Evolutionary conservation across 2,113 vertebrate species (phyloP).

Genomic region (Thamnaconus septentrionalis): DNA sequence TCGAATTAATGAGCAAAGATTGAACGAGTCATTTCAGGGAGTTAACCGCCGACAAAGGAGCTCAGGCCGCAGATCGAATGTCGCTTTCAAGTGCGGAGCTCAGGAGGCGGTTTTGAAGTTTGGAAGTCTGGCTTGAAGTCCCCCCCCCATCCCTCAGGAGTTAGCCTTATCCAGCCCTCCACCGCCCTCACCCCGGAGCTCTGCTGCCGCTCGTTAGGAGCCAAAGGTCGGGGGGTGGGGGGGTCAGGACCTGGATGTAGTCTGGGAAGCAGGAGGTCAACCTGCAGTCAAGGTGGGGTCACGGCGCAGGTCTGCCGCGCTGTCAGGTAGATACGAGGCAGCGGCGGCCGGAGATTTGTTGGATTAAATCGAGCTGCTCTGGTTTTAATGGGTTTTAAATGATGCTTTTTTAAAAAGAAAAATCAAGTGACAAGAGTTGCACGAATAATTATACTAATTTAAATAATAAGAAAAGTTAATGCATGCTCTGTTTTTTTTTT

Average conservation of each 20-base stretch:
- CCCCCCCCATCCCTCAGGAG: conserved; percentile 5
- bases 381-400: too few species aligned
- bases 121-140: not conserved
- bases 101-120: conserved; percentile 17
- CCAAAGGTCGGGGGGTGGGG: conserved; percentile 43
- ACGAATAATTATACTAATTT: too few species aligned
- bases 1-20: not conserved
- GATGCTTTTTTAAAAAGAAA: too few species aligned
- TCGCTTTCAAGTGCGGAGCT: conserved; percentile 1
- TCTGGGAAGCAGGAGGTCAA: conserved; percentile 58
- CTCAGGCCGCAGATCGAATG: conserved; percentile 11
- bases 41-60: not conserved
- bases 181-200: conserved; percentile 30
- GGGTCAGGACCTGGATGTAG: conserved; percentile 71
- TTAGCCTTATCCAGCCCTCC: not conserved
- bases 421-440: too few species aligned
- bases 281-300: conserved; percentile 53
- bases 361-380: too few species aligned
- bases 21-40: not conserved
- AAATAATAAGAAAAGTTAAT: too few species aligned
- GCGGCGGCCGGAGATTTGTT: too few species aligned
- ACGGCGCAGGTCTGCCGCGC: conserved; percentile 9
- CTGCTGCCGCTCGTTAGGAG: conserved; percentile 41
- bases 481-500: too few species aligned
- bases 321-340: conserved; percentile 16